phyloP scores from a whole-genome alignment of 2,113 vertebrate genomes.

The Tichodroma muraria region DNA sequence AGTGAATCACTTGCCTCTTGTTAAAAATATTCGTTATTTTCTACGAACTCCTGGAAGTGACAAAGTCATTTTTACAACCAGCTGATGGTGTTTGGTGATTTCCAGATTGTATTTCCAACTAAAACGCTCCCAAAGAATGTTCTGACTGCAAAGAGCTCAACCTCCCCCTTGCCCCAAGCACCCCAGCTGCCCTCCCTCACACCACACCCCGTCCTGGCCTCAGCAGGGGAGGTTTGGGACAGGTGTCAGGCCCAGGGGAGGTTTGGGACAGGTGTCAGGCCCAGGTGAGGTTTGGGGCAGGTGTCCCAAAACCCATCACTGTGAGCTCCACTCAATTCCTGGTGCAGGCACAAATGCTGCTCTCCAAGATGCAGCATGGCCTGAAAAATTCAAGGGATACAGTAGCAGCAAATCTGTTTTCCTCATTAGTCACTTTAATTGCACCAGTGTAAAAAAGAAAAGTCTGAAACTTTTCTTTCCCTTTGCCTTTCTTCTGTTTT shows the following conservation, averaged over 20 bases:
- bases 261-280: not conserved
- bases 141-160: not conserved
- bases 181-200: not conserved
- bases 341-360: not conserved
- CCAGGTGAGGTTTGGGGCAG: too few relatives aligned
- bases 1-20: not conserved
- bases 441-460: not conserved
- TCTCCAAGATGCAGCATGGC: not conserved
- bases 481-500: not conserved
- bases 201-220: not conserved
- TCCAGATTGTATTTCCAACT: not conserved
- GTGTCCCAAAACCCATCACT: rapidly evolving
- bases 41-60: not conserved
- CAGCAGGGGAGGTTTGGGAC: not conserved
- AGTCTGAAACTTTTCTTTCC: not conserved
- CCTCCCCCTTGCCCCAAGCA: not conserved
- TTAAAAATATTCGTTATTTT: not conserved
- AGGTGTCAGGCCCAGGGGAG: not conserved
- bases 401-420: not conserved
- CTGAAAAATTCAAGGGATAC: not conserved
- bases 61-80: not conserved
- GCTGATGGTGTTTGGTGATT: not conserved
- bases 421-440: not conserved
- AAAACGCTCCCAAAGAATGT: not conserved
- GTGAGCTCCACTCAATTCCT: rapidly evolving